phyloP scores from a whole-genome alignment of 2,888 invertebrate species.

The Callosobruchus maculatus region DNA sequence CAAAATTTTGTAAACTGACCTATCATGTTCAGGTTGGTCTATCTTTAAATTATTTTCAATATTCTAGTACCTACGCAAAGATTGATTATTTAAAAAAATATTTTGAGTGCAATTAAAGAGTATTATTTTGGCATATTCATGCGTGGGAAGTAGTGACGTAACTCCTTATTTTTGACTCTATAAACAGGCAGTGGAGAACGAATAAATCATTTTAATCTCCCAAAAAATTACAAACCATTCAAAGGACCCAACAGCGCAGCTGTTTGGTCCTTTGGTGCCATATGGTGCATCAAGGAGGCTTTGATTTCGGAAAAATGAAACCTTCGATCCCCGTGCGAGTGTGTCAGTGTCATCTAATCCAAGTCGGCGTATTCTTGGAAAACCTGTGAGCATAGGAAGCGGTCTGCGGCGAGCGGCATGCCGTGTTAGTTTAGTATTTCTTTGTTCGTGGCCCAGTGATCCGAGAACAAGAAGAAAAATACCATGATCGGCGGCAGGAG shows the following conservation, averaged over 20 bases:
- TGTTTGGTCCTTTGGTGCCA: background rate
- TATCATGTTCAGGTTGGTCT: too few species aligned
- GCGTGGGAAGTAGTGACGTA: too few species aligned
- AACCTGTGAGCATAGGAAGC: background rate
- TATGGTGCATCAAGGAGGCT: background rate
- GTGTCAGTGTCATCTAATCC: background rate
- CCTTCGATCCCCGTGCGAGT: background rate
- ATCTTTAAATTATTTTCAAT: too few species aligned
- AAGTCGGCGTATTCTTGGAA: background rate
- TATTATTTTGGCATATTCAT: too few species aligned
- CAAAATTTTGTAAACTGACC: too few species aligned
- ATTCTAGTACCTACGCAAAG: too few species aligned
- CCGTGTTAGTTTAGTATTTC: conserved; percentile 19
- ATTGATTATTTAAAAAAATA: too few species aligned
- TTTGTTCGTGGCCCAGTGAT: conserved; percentile 13
- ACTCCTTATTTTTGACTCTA: too few species aligned
- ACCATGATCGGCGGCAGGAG: background rate
- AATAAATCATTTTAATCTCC: too few species aligned
- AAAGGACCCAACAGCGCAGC: background rate
- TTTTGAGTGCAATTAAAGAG: too few species aligned
- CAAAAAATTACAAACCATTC: background rate
- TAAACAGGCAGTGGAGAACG: too few species aligned
- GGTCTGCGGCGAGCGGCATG: conserved; percentile 14
- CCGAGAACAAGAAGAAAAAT: background rate
- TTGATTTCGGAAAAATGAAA: background rate